Conservation (phyloP, 2,113 vertebrate species). For the Telmatochromis sp. region DNA sequence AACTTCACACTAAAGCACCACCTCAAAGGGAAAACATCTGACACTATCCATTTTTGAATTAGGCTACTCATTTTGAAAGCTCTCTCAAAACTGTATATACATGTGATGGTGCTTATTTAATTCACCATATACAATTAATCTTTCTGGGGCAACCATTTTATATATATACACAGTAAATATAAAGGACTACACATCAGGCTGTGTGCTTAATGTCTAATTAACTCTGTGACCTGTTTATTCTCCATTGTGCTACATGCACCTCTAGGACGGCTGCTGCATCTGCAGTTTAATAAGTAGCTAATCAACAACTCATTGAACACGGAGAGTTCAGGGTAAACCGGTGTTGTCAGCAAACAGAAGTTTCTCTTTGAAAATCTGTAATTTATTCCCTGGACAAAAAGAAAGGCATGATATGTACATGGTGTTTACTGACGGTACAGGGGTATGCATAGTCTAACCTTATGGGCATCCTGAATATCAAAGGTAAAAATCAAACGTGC, state of each 20-base stretch:
- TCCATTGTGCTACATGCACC: not conserved
- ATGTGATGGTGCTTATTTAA: not conserved
- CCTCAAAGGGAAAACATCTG: not conserved
- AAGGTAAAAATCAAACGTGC: not conserved
- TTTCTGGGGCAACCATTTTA: not conserved
- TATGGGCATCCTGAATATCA: conserved; percentile 2
- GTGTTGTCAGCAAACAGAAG: not conserved
- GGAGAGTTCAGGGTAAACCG: not conserved
- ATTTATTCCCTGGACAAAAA: not conserved
- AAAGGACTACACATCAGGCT: not conserved
- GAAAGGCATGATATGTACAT: not conserved
- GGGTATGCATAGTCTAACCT: not conserved
- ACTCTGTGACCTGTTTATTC: not conserved
- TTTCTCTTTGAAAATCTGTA: not conserved
- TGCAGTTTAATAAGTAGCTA: not conserved
- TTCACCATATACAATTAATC: not conserved
- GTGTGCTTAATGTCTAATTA: not conserved
- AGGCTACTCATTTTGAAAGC: not conserved
- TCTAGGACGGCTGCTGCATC: not conserved
- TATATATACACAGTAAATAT: not conserved
- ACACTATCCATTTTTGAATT: not conserved
- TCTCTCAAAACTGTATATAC: not conserved
- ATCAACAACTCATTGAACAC: not conserved
- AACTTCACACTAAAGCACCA: not conserved
- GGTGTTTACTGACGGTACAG: not conserved